Evolutionary conservation across 2,797 vertebrate species (phyloP).

Genomic region (Ctenochaetus hawaiiensis): DNA sequence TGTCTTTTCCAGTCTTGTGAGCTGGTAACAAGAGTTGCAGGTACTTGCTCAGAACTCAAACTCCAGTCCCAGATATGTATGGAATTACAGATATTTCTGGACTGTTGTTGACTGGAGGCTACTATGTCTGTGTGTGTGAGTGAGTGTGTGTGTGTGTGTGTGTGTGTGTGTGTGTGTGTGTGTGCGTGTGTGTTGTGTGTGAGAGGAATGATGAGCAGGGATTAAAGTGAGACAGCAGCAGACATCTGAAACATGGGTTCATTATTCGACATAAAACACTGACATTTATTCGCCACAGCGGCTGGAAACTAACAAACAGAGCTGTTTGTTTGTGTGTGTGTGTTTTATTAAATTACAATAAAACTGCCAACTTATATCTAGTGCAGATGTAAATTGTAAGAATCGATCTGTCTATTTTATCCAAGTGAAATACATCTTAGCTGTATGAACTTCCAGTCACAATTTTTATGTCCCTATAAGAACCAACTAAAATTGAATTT

Average conservation of each 20-base stretch:
- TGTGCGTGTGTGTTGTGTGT: not conserved
- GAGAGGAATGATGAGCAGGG: not conserved
- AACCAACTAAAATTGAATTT: not conserved
- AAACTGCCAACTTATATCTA: slow-evolving; percentile 29
- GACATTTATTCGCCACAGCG: not conserved
- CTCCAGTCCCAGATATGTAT: not conserved
- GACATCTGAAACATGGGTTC: not conserved
- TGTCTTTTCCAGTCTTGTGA: not conserved
- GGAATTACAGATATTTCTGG: not conserved
- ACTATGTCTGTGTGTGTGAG: not conserved
- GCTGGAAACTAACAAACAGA: slow-evolving; percentile 5
- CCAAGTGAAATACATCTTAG: not conserved
- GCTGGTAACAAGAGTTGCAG: not conserved
- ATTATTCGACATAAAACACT: not conserved
- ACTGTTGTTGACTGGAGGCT: not conserved
- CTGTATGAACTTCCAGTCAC: slow-evolving; percentile 10
- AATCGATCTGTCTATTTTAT: slow-evolving; percentile 22
- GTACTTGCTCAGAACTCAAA: not conserved
- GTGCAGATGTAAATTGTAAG: slow-evolving; percentile 27
- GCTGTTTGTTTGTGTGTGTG: slow-evolving; percentile 3
- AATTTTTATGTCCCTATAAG: not conserved
- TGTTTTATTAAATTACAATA: slow-evolving; percentile 41
- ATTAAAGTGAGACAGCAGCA: slow-evolving; percentile 1
- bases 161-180: not conserved
- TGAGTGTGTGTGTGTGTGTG: not conserved